phyloP scores from a whole-genome alignment of 2,113 vertebrate species.

The Phalacrocorax brasilianus region DNA sequence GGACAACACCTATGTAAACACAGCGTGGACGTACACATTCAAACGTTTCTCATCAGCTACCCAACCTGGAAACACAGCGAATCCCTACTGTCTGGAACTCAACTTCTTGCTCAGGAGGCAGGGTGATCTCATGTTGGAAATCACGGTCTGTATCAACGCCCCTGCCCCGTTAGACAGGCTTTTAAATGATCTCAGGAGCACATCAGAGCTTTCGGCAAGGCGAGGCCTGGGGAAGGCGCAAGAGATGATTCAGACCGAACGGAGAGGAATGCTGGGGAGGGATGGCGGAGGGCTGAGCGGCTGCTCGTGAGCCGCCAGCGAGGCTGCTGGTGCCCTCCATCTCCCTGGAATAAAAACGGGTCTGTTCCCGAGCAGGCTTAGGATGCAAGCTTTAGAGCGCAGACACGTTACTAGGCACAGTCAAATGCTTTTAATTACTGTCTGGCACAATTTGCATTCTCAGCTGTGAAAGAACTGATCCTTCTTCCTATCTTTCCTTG shows the following conservation, averaged over 20 bases:
- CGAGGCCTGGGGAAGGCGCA: neutral
- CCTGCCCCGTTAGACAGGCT: fast-evolving
- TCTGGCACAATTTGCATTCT: constrained; percentile 13
- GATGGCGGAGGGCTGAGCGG: neutral
- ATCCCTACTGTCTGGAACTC: neutral
- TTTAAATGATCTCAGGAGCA: neutral
- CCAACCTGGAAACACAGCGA: neutral
- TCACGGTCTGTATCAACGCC: fast-evolving
- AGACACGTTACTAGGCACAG: neutral
- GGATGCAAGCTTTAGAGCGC: neutral
- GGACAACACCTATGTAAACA: neutral
- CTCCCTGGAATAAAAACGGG: neutral
- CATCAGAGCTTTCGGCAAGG: neutral
- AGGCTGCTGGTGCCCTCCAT: neutral
- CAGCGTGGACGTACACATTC: fast-evolving
- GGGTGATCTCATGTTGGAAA: neutral
- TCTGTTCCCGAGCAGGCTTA: neutral
- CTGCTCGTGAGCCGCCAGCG: neutral
- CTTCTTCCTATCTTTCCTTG: neutral
- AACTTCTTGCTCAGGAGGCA: neutral
- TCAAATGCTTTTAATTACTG: neutral
- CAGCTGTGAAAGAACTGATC: constrained; percentile 11
- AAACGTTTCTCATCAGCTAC: neutral
- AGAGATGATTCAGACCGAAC: neutral
- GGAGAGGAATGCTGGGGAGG: neutral